Evolutionary conservation across 1,140 invertebrate species (phyloP).

Genomic region (Cherax destructor): DNA sequence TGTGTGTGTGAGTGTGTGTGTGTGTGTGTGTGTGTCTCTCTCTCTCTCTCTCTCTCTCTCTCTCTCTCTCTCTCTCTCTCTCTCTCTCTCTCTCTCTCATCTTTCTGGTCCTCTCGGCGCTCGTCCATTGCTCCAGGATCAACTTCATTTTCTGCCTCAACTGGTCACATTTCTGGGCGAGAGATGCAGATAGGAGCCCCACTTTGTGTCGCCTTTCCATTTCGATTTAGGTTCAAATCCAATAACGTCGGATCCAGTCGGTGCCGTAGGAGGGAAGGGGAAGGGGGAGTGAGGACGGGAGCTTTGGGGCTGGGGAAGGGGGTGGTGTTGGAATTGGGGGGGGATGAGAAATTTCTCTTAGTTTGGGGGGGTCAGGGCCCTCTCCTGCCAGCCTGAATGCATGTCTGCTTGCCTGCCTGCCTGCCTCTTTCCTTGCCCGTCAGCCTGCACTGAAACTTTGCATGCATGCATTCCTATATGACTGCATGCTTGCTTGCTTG

Average conservation of each 20-base stretch:
- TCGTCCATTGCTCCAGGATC: slow-evolving; percentile 43
- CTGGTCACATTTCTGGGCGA: slow-evolving; percentile 64
- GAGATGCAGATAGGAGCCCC: slow-evolving; percentile 66
- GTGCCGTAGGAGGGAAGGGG: slow-evolving; percentile 19
- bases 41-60: slow-evolving; percentile 27
- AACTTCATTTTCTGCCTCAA: slow-evolving; percentile 69
- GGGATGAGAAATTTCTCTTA: no score
- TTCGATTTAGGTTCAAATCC: slow-evolving; percentile 67
- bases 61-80: slow-evolving; percentile 21
- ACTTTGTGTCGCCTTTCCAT: slow-evolving; percentile 67
- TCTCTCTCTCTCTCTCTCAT: background rate
- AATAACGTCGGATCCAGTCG: slow-evolving; percentile 66
- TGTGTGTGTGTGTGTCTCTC: background rate
- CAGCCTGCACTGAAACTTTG: no score
- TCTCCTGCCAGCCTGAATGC: no score
- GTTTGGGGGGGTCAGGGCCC: no score
- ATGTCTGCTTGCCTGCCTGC: no score
- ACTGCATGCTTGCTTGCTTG: no score
- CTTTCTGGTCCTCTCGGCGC: background rate
- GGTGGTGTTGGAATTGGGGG: background rate
- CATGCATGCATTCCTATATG: no score
- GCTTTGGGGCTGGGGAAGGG: background rate
- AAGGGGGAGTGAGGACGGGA: slow-evolving; percentile 5
- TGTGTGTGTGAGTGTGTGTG: no score
- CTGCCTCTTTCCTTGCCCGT: no score